Percentiles rank a stretch among this genome's conserved stretches.
These are phyloP conservation scores for Tonatia bakeri DNA, from an alignment of 2,113 vertebrate species.

Conservation along the genomic window DNA sequence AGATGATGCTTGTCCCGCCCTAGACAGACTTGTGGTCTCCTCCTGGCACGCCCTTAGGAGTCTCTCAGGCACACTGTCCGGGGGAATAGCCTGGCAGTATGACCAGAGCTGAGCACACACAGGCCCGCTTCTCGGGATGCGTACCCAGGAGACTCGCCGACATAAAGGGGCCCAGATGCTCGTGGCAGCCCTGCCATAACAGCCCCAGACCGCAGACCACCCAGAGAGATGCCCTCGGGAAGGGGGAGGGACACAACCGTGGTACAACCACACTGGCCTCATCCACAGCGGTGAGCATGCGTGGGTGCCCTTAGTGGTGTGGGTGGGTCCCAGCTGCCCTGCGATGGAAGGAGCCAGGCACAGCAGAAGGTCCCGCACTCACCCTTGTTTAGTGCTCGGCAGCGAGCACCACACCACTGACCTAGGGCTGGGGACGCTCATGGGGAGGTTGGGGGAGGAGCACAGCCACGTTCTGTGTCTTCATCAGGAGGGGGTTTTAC, in stretches of 20 bases:
- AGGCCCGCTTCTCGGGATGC: accelerated
- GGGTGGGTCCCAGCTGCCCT: accelerated
- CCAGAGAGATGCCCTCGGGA: neutral
- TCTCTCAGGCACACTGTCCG: neutral
- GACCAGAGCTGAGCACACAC: accelerated
- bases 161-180: accelerated
- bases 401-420: accelerated
- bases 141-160: accelerated
- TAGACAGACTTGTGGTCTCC: neutral
- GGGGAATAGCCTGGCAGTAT: neutral
- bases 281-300: accelerated
- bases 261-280: accelerated
- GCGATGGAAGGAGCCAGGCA: neutral
- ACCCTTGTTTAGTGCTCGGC: neutral
- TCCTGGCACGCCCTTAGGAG: accelerated
- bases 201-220: neutral
- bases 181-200: neutral
- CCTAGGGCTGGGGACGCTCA: neutral
- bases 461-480: neutral
- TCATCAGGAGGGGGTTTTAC: accelerated
- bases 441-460: accelerated
- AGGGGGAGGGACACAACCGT: accelerated
- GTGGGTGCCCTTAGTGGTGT: accelerated
- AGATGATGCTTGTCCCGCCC: neutral
- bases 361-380: accelerated